phyloP scores from a whole-genome alignment of 2,888 invertebrate genomes.

The Artemia sinica region DNA sequence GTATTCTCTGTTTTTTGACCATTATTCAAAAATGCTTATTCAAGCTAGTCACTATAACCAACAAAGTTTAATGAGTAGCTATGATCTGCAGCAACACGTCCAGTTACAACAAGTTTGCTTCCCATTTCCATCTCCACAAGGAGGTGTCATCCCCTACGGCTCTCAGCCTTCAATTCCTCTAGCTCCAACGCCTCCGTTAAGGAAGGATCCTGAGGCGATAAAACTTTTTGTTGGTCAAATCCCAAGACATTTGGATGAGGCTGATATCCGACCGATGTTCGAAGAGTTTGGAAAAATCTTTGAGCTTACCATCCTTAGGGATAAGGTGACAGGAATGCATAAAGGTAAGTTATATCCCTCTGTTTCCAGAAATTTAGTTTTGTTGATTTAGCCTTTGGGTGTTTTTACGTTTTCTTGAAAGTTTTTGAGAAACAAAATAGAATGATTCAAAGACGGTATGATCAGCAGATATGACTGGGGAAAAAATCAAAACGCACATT shows the following conservation, averaged over 20 bases:
- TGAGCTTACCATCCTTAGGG: conserved; percentile 82
- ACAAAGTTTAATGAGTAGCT: neutral
- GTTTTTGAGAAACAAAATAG: neutral
- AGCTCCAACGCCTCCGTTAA: conserved; percentile 1
- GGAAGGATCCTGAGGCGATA: conserved; percentile 41
- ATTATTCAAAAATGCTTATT: neutral
- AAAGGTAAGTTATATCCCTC: conserved; percentile 47
- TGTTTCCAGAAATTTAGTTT: conserved; percentile 7
- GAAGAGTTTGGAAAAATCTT: conserved; percentile 84
- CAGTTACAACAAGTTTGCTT: conserved; percentile 9
- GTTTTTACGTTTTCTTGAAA: neutral
- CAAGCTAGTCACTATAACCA: neutral
- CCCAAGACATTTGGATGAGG: conserved; percentile 70
- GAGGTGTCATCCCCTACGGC: conserved; percentile 2
- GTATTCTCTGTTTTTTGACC: neutral
- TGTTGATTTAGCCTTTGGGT: neutral
- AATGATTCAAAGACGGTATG: neutral
- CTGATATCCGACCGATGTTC: conserved; percentile 70
- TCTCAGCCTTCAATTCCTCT: neutral
- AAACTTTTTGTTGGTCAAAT: conserved; percentile 87
- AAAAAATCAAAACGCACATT: neutral
- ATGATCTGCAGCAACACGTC: neutral
- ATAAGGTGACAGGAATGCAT: conserved; percentile 86
- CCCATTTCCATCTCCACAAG: neutral
- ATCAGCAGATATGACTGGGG: neutral